These are phyloP conservation scores for Chanos chanos DNA, from an alignment of 2,797 vertebrate genomes.

Conservation along the genomic window DNA sequence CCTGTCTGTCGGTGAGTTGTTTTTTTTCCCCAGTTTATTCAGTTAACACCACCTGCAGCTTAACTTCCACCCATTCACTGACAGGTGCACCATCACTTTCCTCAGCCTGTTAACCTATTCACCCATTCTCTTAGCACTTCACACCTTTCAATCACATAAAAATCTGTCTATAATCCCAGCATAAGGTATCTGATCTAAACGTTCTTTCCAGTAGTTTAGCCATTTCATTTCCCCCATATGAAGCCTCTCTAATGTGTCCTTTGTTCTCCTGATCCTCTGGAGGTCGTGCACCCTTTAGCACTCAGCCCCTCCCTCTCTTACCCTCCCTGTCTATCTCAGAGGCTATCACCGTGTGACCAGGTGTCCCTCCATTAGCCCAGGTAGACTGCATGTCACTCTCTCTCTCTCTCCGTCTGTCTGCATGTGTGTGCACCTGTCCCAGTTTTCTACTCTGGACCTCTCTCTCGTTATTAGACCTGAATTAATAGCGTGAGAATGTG, in stretches of 20 bases:
- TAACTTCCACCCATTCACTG: not conserved
- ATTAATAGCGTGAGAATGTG: not conserved
- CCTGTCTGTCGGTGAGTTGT: constrained; percentile 85
- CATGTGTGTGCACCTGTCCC: constrained; percentile 20
- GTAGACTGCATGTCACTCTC: constrained; percentile 76
- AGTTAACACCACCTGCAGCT: not conserved
- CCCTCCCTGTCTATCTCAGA: constrained; percentile 74
- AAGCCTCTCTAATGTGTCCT: constrained; percentile 57
- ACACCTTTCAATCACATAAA: not conserved
- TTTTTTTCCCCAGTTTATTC: not conserved
- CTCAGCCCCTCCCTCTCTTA: constrained; percentile 71
- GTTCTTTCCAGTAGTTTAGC: constrained; percentile 5
- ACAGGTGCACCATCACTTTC: not conserved
- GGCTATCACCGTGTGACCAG: constrained; percentile 74
- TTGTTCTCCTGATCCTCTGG: constrained; percentile 52
- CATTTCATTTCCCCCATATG: constrained; percentile 3
- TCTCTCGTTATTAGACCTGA: not conserved
- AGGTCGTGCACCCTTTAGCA: constrained; percentile 70
- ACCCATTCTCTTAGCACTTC: not conserved
- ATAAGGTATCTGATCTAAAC: not conserved
- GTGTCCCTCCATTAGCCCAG: constrained; percentile 77
- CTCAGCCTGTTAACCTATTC: not conserved
- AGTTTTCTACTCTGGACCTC: not conserved
- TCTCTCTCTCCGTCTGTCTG: constrained; percentile 32
- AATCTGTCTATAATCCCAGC: not conserved